These are phyloP conservation scores for Acromyrmex charruanus DNA, from an alignment of 1,140 invertebrate species.

Conservation along the genomic window DNA sequence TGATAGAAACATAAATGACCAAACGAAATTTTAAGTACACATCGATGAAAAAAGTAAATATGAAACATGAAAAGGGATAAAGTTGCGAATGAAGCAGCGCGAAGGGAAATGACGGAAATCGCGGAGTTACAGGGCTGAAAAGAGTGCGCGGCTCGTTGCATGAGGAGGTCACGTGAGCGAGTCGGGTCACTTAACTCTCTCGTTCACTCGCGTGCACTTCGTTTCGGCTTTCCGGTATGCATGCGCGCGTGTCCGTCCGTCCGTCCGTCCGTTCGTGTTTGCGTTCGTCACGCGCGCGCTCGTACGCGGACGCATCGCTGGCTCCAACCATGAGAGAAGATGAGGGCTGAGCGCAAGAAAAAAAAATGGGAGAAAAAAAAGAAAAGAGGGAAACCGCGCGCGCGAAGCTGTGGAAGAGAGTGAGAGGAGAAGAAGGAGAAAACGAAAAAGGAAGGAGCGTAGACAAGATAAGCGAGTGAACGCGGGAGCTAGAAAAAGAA, in stretches of 20 bases:
- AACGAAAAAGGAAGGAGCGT: not conserved
- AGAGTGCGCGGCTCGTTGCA: conserved; percentile 67
- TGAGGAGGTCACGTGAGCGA: conserved; percentile 68
- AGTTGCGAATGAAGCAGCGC: not conserved
- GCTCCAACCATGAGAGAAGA: conserved; percentile 23
- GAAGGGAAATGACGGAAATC: conserved; percentile 19
- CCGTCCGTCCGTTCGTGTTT: conserved; percentile 28
- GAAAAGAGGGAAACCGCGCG: conserved; percentile 12
- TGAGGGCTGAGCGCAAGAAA: conserved; percentile 18
- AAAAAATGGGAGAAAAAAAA: not conserved
- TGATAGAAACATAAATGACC: not conserved
- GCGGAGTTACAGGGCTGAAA: conserved; percentile 45
- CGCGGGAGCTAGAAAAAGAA: conserved; percentile 26
- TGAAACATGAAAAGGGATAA: not conserved
- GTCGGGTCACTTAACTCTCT: conserved; percentile 73
- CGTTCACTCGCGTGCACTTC: conserved; percentile 66
- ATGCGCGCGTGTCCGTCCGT: conserved; percentile 28
- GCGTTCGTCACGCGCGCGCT: conserved; percentile 41
- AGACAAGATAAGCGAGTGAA: conserved; percentile 37
- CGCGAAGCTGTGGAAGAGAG: not conserved
- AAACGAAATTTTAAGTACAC: conserved; percentile 1
- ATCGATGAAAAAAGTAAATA: not conserved
- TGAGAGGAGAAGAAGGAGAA: not conserved
- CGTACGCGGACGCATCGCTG: conserved; percentile 32
- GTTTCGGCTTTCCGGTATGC: conserved; percentile 72